Evolutionary conservation across 2,113 vertebrate genomes (phyloP), one percentile per base, ranked within the genome.

Genomic region (Phalacrocorax brasilianus): DNA sequence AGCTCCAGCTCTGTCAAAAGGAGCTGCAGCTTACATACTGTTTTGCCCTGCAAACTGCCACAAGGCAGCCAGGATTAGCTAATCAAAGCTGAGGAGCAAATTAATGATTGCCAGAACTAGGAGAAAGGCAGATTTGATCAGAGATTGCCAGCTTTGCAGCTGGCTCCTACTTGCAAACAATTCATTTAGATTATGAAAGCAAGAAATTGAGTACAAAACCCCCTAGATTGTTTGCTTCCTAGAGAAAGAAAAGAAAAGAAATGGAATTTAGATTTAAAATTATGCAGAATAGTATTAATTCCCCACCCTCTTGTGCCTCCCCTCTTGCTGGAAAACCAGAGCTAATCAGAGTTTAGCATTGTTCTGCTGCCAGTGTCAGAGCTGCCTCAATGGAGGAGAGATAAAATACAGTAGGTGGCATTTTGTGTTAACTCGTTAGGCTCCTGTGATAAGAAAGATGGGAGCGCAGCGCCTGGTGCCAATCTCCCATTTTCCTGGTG

Each of bases 161-260:
- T 96, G 97, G 95, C 95, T 96, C 91, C 93, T 92, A 95, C 96
- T 97, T 96, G 96, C 94, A 97, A 97, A 97, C 97, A 97, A 96
- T 97, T 96, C 97, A 96, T 97, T 97, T 97, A 91, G 93, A 96
- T 97, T 90, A 95, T 97, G 96, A 97, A 97, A 97, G 96, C 95
- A 90, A 94, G 91, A 45, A 95, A 95, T 79, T 91, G 96, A 97
- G 95, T 85, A 95, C 92, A 97, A 97, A 97, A 80, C 87, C 88
- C 96, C 93, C 76, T 55, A 82, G 95, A 97, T 96, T 97, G 95
- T 97, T 97, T 96, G 96, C 96, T 93, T 97, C 96, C 86, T 75
- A 78, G 81, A 93, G 86, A 92, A 97, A 97, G 93, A 97, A 96
- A 95, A 95, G 93, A 91, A 90, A 95, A 95, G 91, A 79, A 96